Evolutionary conservation across 92 coral and sea anemone species (phyloP).

Genomic region (Porites rus): DNA sequence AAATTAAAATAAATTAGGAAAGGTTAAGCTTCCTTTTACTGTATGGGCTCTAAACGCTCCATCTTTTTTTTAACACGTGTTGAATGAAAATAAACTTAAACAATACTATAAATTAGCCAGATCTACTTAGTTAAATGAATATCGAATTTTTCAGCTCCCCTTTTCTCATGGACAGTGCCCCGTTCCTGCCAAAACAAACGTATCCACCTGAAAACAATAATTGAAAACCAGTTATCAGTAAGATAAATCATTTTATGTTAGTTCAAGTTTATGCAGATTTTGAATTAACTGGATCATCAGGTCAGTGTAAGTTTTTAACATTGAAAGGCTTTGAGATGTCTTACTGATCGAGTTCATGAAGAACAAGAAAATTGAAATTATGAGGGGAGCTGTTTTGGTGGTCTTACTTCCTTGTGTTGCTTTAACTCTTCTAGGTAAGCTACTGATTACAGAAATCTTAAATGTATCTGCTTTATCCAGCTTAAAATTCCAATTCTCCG

Average conservation of each 20-base stretch:
- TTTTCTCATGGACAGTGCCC: neutral
- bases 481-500: too few species aligned
- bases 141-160: neutral
- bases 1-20: too few species aligned
- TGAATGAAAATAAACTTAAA: too few species aligned
- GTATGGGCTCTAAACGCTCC: too few species aligned
- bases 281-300: neutral
- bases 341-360: too few species aligned
- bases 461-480: too few species aligned
- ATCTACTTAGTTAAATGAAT: neutral
- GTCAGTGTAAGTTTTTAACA: too few species aligned
- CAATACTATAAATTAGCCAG: too few species aligned
- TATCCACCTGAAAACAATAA: slow-evolving; percentile 21
- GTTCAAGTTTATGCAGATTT: neutral
- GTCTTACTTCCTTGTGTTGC: slow-evolving; percentile 10
- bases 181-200: neutral
- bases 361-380: neutral
- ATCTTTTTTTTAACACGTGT: too few species aligned
- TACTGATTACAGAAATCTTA: neutral
- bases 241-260: neutral
- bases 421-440: slow-evolving; percentile 37
- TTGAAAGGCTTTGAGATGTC: too few species aligned
- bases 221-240: slow-evolving; percentile 20
- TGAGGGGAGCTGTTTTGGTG: slow-evolving; percentile 27
- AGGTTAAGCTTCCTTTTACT: too few species aligned